Evolutionary conservation across 2,888 invertebrate genomes (phyloP).

Genomic region (Danaus chrysippus): DNA sequence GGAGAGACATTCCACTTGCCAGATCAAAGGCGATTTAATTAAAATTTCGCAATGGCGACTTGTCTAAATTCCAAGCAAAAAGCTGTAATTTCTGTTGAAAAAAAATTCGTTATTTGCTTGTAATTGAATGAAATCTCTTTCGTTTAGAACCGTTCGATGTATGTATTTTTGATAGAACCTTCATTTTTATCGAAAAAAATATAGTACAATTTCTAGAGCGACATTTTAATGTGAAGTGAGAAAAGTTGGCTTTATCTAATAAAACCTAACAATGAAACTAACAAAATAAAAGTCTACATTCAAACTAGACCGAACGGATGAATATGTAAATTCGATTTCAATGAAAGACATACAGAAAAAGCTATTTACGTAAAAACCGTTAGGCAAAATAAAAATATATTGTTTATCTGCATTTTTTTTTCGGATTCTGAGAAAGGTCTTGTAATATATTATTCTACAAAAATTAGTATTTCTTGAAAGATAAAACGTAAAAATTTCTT

Average conservation of each 20-base stretch:
- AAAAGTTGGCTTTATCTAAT: constrained; percentile 8
- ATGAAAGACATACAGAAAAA: not conserved
- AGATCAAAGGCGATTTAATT: constrained; percentile 75
- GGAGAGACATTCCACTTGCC: constrained; percentile 65
- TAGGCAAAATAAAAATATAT: not conserved
- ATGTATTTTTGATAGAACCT: constrained; percentile 18
- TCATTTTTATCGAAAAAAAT: constrained; percentile 8
- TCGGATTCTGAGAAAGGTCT: too few species aligned
- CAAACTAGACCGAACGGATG: not conserved
- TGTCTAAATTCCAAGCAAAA: constrained; percentile 69
- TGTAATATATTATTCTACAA: too few species aligned
- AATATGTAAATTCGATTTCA: constrained; percentile 7
- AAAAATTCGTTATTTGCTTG: constrained; percentile 29
- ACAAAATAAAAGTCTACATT: constrained; percentile 7
- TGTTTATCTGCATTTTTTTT: too few species aligned
- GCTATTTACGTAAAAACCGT: not conserved
- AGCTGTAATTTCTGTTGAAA: constrained; percentile 48
- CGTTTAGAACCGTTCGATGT: constrained; percentile 30
- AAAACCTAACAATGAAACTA: constrained; percentile 7
- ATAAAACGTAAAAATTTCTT: too few species aligned
- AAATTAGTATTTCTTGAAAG: too few species aligned
- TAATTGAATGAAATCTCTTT: constrained; percentile 62
- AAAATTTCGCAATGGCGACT: constrained; percentile 69
- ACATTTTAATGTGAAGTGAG: constrained; percentile 6
- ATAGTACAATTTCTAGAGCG: not conserved